Evolutionary conservation across 2,888 invertebrate genomes (phyloP).

Genomic region (Drosophila affinis): DNA sequence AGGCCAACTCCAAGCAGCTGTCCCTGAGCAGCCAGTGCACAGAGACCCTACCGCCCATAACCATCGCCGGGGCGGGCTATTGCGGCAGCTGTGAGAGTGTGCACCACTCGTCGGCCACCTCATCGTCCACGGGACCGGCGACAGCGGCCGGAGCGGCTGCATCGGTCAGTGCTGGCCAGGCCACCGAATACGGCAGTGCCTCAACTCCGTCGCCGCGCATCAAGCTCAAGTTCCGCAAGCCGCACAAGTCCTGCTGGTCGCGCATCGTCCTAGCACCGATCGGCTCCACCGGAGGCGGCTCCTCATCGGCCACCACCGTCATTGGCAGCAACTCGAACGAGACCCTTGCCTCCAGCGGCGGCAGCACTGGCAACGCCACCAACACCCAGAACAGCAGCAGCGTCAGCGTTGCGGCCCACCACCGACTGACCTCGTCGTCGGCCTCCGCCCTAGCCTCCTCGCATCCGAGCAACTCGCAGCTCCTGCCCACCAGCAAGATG

Average conservation of each 20-base stretch:
- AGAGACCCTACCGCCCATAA: conserved; percentile 31
- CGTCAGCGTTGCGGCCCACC: conserved; percentile 73
- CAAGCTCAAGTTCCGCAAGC: conserved; percentile 83
- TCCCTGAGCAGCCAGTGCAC: conserved; percentile 22
- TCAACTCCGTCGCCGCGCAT: conserved; percentile 83
- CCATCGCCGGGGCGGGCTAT: conserved; percentile 48
- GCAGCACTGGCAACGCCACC: conserved; percentile 77
- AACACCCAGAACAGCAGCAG: conserved; percentile 72
- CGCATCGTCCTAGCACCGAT: conserved; percentile 81
- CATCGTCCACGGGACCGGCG: conserved; percentile 61
- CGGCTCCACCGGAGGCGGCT: conserved; percentile 53
- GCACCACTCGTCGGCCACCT: conserved; percentile 72
- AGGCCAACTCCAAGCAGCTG: conserved; percentile 84
- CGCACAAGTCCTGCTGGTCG: conserved; percentile 83
- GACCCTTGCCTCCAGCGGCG: conserved; percentile 78
- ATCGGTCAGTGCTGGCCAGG: not conserved
- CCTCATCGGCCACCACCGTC: conserved; percentile 69
- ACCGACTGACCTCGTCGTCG: conserved; percentile 76
- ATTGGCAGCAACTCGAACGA: conserved; percentile 81
- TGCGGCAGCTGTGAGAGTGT: conserved; percentile 82
- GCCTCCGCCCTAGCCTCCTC: conserved; percentile 77
- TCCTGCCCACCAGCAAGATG: conserved; percentile 87
- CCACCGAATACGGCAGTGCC: conserved; percentile 57
- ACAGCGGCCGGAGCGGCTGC: conserved; percentile 18
- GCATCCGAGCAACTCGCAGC: conserved; percentile 82